Percentiles rank a stretch among this genome's conserved stretches.
phyloP scores from a whole-genome alignment of 2,888 invertebrate species.

The Apoderus coryli region DNA sequence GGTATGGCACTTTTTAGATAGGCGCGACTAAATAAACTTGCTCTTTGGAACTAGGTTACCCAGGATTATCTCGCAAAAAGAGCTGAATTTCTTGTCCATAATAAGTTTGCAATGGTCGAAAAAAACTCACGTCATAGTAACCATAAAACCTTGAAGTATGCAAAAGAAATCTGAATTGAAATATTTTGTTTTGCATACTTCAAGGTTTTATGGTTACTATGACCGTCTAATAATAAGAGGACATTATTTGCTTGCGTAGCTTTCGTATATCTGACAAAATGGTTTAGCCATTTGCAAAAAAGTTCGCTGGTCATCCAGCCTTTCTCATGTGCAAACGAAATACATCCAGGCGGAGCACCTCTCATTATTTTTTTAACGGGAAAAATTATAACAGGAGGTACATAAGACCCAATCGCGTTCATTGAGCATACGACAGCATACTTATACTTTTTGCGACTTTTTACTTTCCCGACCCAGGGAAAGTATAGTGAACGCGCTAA shows the following conservation, averaged over 20 bases:
- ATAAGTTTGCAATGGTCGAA: conserved; percentile 1
- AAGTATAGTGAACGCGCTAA: no score
- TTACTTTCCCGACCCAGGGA: no score
- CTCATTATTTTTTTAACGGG: no score
- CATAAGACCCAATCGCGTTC: no score
- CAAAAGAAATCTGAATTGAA: no score
- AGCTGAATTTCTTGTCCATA: conserved; percentile 1
- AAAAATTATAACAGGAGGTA: no score
- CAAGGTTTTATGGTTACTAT: conserved; percentile 20
- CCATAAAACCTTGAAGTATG: conserved; percentile 20
- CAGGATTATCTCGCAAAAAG: no score
- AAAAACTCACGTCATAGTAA: conserved; percentile 5
- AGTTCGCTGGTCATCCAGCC: conserved; percentile 22
- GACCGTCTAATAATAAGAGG: conserved; percentile 26
- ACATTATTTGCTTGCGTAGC: conserved; percentile 13
- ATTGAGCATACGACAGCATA: no score
- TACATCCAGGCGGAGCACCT: not conserved
- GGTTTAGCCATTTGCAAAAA: conserved; percentile 15
- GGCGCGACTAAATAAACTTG: conserved; percentile 1
- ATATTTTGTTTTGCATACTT: conserved; percentile 17
- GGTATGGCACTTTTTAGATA: conserved; percentile 1
- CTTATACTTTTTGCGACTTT: no score
- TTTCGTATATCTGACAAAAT: conserved; percentile 14
- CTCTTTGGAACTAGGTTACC: not conserved
- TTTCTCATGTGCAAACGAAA: conserved; percentile 5